phyloP scores from a whole-genome alignment of 2,113 vertebrate species.

The Phylloscopus trochiloides region DNA sequence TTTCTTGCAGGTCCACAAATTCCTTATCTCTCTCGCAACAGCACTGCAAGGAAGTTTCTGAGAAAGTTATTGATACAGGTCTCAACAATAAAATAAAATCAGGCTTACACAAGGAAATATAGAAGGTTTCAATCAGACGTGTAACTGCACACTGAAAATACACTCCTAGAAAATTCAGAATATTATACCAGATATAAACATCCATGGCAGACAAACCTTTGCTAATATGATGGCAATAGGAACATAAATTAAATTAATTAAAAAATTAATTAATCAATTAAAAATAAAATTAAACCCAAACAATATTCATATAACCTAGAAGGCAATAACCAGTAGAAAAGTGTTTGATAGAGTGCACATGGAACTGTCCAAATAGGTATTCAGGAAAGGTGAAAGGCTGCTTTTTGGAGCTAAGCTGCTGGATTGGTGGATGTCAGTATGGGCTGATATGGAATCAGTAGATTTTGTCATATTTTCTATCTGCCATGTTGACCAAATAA shows the following conservation, averaged over 20 bases:
- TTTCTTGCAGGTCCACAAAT: background rate
- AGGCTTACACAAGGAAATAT: background rate
- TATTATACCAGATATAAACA: background rate
- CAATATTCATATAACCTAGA: background rate
- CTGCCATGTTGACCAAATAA: background rate
- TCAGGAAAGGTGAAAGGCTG: background rate
- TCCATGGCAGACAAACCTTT: background rate
- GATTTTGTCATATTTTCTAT: background rate
- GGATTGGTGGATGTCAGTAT: background rate
- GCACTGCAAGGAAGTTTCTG: background rate
- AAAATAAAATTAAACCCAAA: background rate
- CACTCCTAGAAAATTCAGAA: background rate
- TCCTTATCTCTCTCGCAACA: background rate
- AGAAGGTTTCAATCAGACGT: background rate
- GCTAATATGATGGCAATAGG: background rate
- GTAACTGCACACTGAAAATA: background rate
- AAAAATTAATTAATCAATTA: too few species aligned
- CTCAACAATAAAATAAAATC: background rate
- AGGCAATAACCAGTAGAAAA: background rate
- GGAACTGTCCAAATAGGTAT: background rate
- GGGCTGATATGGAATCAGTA: background rate
- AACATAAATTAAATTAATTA: background rate
- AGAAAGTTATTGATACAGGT: background rate
- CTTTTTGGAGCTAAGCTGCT: background rate
- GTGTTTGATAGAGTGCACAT: background rate